Conservation (phyloP, 2,113 vertebrate species). For the Sphyrna mokarran region DNA sequence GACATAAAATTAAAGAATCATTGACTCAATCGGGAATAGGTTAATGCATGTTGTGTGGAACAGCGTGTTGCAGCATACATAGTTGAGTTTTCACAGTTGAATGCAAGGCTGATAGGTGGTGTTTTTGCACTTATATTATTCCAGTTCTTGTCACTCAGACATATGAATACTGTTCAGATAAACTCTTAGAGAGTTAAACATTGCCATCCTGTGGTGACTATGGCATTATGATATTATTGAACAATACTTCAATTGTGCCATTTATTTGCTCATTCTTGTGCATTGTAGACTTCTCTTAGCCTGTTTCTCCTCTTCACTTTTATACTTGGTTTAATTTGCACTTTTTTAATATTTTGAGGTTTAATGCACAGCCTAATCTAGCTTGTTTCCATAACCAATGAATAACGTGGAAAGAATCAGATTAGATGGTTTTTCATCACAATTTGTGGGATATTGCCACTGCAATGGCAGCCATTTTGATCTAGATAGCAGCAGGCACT, state of each 20-base stretch:
- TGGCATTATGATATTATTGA: neutral
- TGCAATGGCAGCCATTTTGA: neutral
- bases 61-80: neutral
- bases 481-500: neutral
- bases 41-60: conserved; percentile 1
- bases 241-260: neutral
- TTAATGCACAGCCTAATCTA: neutral
- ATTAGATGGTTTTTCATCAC: neutral
- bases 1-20: neutral
- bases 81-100: neutral
- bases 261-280: neutral
- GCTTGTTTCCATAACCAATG: neutral
- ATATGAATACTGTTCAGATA: neutral
- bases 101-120: neutral
- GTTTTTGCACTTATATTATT: neutral
- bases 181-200: neutral
- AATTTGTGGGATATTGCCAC: neutral
- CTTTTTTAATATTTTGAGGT: neutral
- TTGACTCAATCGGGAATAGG: neutral
- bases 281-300: neutral
- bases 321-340: neutral
- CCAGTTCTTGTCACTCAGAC: neutral
- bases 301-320: neutral
- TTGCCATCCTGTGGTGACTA: conserved; percentile 12
- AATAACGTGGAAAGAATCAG: neutral